A percentile compares a stretch with the other conserved stretches of the same genome.
Evolutionary conservation across 2,113 vertebrate species (phyloP).

Genomic region (Dolichotis patagonum): DNA sequence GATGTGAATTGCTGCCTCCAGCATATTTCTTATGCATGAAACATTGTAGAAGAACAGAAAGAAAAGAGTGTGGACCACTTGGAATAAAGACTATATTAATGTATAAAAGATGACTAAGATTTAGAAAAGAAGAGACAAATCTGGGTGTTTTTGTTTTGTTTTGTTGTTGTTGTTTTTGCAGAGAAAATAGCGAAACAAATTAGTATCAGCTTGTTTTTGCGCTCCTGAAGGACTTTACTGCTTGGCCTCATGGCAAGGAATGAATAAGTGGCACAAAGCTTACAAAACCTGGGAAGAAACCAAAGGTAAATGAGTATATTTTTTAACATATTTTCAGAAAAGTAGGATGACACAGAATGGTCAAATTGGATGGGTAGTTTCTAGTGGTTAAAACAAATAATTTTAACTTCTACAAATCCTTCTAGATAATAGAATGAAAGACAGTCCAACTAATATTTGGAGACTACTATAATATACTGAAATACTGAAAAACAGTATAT

Average conservation of each 20-base stretch:
- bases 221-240: neutral
- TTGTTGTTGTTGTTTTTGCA: neutral
- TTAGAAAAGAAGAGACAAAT: slow-evolving; percentile 35
- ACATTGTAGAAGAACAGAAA: neutral
- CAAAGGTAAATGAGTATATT: neutral
- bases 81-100: neutral
- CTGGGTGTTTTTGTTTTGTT: neutral
- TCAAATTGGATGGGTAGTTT: neutral
- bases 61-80: neutral
- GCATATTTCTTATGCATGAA: slow-evolving; percentile 20
- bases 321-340: neutral
- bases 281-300: neutral
- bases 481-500: neutral
- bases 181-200: neutral
- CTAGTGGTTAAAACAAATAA: neutral
- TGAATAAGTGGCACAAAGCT: neutral
- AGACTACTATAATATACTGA: neutral
- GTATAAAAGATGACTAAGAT: neutral
- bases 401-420: neutral
- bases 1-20: neutral
- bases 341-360: neutral
- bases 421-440: neutral
- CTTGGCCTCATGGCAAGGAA: neutral
- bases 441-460: neutral
- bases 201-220: neutral